Conservation (phyloP, 2,113 vertebrate genomes). For the Oplegnathus fasciatus region DNA sequence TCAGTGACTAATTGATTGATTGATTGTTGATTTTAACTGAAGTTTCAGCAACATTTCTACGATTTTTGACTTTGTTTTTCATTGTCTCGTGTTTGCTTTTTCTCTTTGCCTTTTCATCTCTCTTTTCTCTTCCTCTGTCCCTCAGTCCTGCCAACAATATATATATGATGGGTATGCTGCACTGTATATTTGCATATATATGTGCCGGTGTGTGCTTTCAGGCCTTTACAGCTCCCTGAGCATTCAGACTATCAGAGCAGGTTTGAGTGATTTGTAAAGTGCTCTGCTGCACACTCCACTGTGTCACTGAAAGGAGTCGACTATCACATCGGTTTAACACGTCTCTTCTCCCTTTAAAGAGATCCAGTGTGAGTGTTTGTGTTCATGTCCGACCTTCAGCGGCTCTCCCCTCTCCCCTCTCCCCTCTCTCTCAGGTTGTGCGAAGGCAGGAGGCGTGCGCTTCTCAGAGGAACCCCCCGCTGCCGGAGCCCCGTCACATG, state of each 20-base stretch:
- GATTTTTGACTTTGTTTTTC: too few species aligned
- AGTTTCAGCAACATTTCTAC: too few species aligned
- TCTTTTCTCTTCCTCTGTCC: too few species aligned
- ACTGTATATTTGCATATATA: neutral
- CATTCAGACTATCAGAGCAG: neutral
- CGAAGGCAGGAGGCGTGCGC: constrained; percentile 80
- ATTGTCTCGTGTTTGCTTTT: too few species aligned
- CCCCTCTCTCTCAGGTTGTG: constrained; percentile 68
- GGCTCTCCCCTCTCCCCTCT: neutral
- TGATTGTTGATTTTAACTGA: too few species aligned
- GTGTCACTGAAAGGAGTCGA: neutral
- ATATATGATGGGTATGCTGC: too few species aligned
- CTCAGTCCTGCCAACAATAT: too few species aligned
- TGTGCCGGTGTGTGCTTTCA: neutral
- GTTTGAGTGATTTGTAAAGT: constrained; percentile 10
- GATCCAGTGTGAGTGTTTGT: neutral
- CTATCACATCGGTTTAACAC: neutral
- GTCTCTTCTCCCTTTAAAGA: neutral
- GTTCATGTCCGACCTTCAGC: neutral
- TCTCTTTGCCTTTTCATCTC: too few species aligned
- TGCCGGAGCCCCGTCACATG: constrained; percentile 76
- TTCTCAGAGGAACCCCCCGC: constrained; percentile 79
- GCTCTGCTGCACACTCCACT: neutral
- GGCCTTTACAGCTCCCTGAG: neutral
- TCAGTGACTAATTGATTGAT: too few species aligned